phyloP scores from a whole-genome alignment of 1,140 invertebrate genomes.

The Drosophila pachea region DNA sequence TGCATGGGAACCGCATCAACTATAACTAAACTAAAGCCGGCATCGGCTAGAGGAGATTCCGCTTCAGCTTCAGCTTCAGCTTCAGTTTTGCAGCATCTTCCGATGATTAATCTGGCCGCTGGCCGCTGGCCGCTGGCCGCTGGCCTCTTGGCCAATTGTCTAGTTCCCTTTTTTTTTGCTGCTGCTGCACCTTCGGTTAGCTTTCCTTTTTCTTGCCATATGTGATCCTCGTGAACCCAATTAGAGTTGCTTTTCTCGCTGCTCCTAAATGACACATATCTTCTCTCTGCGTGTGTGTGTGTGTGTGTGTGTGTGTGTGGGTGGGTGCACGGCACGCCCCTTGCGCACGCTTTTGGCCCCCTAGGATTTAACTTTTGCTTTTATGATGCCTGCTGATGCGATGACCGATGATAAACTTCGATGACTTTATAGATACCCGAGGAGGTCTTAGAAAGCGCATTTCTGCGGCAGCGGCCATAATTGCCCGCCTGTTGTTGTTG shows the following conservation, averaged over 20 bases:
- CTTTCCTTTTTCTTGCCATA: slow-evolving; percentile 35
- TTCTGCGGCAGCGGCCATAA: slow-evolving; percentile 14
- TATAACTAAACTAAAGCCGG: slow-evolving; percentile 5
- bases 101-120: slow-evolving; percentile 54
- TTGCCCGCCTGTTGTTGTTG: slow-evolving; percentile 47
- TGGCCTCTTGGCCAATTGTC: slow-evolving; percentile 21
- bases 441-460: slow-evolving; percentile 37
- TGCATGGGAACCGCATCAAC: slow-evolving; percentile 56
- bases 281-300: slow-evolving; percentile 52
- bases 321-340: slow-evolving; percentile 54
- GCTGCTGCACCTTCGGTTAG: too few relatives aligned
- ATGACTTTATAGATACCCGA: slow-evolving; percentile 62
- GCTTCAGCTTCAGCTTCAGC: neutral
- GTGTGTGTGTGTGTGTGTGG: slow-evolving; percentile 45
- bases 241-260: slow-evolving; percentile 48
- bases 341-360: slow-evolving; percentile 64
- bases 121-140: too few relatives aligned
- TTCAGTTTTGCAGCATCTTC: slow-evolving; percentile 1
- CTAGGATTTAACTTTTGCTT: slow-evolving; percentile 37
- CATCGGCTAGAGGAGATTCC: neutral
- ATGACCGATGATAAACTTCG: slow-evolving; percentile 70
- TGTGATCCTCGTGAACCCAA: slow-evolving; percentile 66
- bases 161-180: slow-evolving; percentile 6
- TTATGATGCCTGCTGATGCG: slow-evolving; percentile 15
- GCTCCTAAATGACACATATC: slow-evolving; percentile 68